Base-by-base conservation (phyloP, 2,113 vertebrate species). In the Regulus satrapa region DNA sequence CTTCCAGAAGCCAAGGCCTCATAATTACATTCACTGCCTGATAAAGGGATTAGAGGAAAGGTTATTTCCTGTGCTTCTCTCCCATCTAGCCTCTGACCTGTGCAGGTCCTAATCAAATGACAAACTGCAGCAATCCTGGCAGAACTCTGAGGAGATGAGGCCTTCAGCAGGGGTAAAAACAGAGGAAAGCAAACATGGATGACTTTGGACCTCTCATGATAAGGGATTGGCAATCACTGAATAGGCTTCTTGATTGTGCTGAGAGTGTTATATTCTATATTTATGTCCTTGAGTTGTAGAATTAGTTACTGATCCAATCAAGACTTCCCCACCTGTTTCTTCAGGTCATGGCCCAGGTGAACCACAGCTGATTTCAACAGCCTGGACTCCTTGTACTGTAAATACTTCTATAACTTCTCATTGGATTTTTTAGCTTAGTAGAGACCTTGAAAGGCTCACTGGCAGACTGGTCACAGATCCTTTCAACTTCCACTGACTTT, bases 211-310 rank as follows among this genome's bases (percentile, higher is more conserved):
- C 31, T 64, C 88, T 36, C 6, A 1, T 45, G 75, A 88, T 80
- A 96, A 94, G 79, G 36, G 9, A 7, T 3, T 69, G 63, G 41
- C 26, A 82, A 45, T 34, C 28, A 34, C 74, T 76, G 84, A 64
- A 87, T 10, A 54, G 36, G 23, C 29, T 21, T 67, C 25, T 32
- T 16, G 15, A 62, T 96, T 95, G 75, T 97, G 96, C 96, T 97
- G 95, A 92, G 56, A 36, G 41, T 74, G 21, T 41, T 64, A 20
- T 68, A 51, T 92, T 24, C 36, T 9, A 1, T 32, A 61, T 88
- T 95, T 51, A 49, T 79, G 55, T 75, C 71, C 87, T 72, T 66
- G 61, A 62, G 34, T 16, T 84, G 41, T 34, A 75, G 67, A 68
- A 88, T 83, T 43, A 46, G 32, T 75, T 66, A 73, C 52, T 72